phyloP scores from a whole-genome alignment of 2,113 vertebrate species.

The Centropus unirufus region DNA sequence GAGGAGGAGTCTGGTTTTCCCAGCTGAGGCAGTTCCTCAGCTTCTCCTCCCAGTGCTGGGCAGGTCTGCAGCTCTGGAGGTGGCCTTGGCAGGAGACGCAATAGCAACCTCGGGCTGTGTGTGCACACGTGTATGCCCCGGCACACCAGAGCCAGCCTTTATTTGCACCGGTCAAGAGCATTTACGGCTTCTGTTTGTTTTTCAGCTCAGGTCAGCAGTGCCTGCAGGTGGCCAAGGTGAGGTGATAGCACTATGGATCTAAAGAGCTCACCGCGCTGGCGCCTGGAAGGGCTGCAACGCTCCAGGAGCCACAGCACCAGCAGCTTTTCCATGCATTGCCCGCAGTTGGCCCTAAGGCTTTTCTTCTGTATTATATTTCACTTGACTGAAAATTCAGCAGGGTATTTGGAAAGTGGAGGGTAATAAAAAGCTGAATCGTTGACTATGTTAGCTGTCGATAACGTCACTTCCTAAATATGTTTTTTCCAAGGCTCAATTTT shows the following conservation, averaged over 20 bases:
- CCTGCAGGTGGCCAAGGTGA: not conserved
- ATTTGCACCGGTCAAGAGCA: rapidly evolving
- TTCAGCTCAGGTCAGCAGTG: not conserved
- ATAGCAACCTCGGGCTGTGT: rapidly evolving
- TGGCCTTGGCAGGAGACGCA: not conserved
- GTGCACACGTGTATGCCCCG: rapidly evolving
- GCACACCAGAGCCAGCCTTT: not conserved
- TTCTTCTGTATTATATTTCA: not conserved
- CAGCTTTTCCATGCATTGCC: not conserved
- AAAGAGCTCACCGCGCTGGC: rapidly evolving
- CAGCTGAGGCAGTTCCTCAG: not conserved
- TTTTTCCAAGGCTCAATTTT: not conserved
- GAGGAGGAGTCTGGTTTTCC: not conserved
- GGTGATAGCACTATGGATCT: not conserved
- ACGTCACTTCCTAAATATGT: not conserved
- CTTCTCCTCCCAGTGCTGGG: not conserved
- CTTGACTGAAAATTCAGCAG: not conserved
- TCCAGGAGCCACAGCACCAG: rapidly evolving
- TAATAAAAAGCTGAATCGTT: not conserved
- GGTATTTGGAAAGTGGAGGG: not conserved
- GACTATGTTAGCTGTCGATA: not conserved
- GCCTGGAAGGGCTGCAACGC: not conserved
- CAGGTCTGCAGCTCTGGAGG: too few relatives aligned
- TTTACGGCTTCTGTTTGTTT: not conserved
- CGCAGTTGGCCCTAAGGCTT: rapidly evolving